Conservation (phyloP, 2,797 vertebrate species). For the Cryptoblepharus egeriae region DNA sequence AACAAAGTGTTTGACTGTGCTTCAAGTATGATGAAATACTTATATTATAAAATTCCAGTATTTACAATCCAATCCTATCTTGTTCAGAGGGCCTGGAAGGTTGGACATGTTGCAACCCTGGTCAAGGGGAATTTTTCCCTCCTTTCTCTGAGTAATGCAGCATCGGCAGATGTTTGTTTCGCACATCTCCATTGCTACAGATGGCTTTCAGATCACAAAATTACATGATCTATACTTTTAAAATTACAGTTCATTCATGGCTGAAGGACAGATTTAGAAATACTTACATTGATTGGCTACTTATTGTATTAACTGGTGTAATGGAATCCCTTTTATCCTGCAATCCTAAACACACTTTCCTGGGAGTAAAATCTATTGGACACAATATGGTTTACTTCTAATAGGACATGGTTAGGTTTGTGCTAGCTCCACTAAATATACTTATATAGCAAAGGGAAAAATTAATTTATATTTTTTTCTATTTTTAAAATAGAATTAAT, state of each 20-base stretch:
- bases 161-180: not conserved
- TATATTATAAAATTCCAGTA: too few species aligned
- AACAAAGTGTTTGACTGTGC: not conserved
- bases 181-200: not conserved
- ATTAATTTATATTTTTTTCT: not conserved
- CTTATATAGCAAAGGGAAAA: too few species aligned
- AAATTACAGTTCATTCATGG: not conserved
- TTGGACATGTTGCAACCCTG: too few species aligned
- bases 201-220: not conserved
- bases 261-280: not conserved
- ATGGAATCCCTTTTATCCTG: not conserved
- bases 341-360: too few species aligned
- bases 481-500: too few species aligned
- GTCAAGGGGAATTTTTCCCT: too few species aligned
- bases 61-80: too few species aligned
- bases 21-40: not conserved
- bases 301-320: conserved; percentile 5
- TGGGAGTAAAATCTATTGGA: too few species aligned
- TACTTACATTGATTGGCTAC: not conserved
- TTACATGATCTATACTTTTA: fast-evolving
- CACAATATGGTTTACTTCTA: too few species aligned
- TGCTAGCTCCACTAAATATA: not conserved
- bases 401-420: too few species aligned
- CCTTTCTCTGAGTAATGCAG: too few species aligned
- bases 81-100: too few species aligned